Base-by-base conservation (phyloP, 1,140 invertebrate species). In the Thrips palmi region DNA sequence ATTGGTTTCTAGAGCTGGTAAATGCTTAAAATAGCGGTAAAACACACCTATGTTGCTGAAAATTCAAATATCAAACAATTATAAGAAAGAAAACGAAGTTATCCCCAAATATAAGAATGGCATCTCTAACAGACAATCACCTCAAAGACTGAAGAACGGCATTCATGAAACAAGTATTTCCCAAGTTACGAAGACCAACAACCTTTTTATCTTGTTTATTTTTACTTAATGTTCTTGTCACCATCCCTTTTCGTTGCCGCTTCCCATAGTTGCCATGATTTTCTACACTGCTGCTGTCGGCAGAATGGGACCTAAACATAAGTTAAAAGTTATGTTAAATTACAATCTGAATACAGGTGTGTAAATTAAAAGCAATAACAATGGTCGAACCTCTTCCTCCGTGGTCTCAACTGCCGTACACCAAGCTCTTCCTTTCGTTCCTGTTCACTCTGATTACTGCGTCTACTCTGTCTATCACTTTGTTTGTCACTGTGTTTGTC, bases 121-220 rank as follows among this genome's bases (percentile, higher is more conserved):
- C 19, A 35, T 17, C 21, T 4, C 4, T 28, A 21, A 12, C 4
- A 5, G n/a, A 8, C 14, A 17, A 18, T 28, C 57, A 70, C 68
- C 67, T 82, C 48, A 87, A 64, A 45, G 78, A 83, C 52, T 87
- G 83, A 37, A 86, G 60, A 29, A 86, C 80, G 38, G 79, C 77
- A 60, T 84, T 86, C 81, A 87, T 87, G 56, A 86, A 87, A 57
- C 81, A 86, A 41, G 81, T 86, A 52, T 87, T 87, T 42, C 81
- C 82, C 52, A 85, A 63, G 62, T 87, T 87, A 49, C 78, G 65
- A 47, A 86, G 63, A 20, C 82, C 82, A 44, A 82, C 71, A 32
- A 76, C 68, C 58, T 71, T 74, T 48, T 71, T 73, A 40, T 71
- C 68, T 52, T 40, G 70, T 64, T 55, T 65, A 4, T 18, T 10